Evolutionary conservation across 1,140 invertebrate species (phyloP).

Genomic region (Cydia splendana): DNA sequence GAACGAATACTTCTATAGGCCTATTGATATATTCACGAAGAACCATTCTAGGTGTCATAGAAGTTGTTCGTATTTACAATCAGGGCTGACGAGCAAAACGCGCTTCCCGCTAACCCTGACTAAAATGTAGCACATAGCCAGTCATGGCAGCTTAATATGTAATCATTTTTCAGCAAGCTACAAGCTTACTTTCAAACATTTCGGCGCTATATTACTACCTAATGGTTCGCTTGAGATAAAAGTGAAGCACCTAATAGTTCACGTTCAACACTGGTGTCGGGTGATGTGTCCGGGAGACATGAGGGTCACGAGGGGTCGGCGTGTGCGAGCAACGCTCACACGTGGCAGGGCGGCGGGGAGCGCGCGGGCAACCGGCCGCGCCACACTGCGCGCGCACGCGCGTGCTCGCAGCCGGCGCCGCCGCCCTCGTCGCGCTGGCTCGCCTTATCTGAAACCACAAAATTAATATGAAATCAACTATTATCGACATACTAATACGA

Average conservation of each 20-base stretch:
- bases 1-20: conserved; percentile 47
- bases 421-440: conserved; percentile 44
- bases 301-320: conserved; percentile 35
- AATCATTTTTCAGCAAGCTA: conserved; percentile 28
- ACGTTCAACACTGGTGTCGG: conserved; percentile 35
- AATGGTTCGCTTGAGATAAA: conserved; percentile 28
- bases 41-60: conserved; percentile 55
- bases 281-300: conserved; percentile 28
- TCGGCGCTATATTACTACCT: conserved; percentile 32
- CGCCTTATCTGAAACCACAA: conserved; percentile 57
- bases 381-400: conserved; percentile 54
- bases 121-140: conserved; percentile 18
- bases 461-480: background rate
- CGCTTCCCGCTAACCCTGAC: conserved; percentile 23
- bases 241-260: conserved; percentile 54
- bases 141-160: conserved; percentile 26
- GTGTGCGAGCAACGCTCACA: conserved; percentile 50
- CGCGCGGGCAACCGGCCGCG: conserved; percentile 63
- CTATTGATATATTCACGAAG: conserved; percentile 56
- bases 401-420: conserved; percentile 32
- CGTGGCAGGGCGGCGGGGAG: conserved; percentile 68
- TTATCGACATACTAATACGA: background rate
- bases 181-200: conserved; percentile 32
- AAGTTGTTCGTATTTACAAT: conserved; percentile 68
- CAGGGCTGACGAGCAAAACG: conserved; percentile 46